A percentile compares a stretch with the other conserved stretches of the same genome.
Evolutionary conservation across 2,797 vertebrate genomes (phyloP).

Genomic region (Tiaroga cobitis): DNA sequence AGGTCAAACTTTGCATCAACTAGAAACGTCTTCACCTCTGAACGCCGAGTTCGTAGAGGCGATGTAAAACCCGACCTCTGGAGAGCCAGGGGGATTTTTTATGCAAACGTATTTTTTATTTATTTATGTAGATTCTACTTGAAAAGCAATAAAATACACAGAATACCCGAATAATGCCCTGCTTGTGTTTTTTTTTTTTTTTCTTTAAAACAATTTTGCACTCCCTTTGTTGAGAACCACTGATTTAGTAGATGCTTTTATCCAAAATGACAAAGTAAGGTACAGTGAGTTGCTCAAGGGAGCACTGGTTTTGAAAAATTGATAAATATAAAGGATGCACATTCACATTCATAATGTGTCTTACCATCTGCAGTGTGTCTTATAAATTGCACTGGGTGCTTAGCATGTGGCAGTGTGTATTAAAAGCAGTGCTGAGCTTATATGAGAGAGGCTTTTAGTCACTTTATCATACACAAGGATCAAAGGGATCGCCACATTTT

Average conservation of each 20-base stretch:
- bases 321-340: not conserved
- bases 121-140: too few relatives aligned
- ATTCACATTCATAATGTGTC: not conserved
- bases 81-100: too few relatives aligned
- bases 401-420: not conserved
- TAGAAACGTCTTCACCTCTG: too few relatives aligned
- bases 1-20: too few relatives aligned
- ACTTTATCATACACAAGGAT: not conserved
- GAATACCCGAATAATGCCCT: too few relatives aligned
- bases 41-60: too few relatives aligned
- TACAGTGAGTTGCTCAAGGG: not conserved
- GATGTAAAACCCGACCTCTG: too few relatives aligned
- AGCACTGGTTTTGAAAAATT: not conserved
- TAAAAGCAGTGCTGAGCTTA: not conserved
- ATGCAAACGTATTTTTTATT: too few relatives aligned
- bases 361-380: not conserved
- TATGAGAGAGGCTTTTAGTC: conserved; percentile 1
- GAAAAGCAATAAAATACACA: too few relatives aligned
- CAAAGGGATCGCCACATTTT: not conserved
- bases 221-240: too few relatives aligned
- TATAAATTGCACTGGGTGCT: not conserved
- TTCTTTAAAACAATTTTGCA: too few relatives aligned
- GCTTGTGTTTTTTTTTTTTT: too few relatives aligned
- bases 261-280: not conserved
- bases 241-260: not conserved